Evolutionary conservation across 2,797 vertebrate species (phyloP), one percentile per base, ranked within the genome.

Genomic region (Propithecus perrieri): DNA sequence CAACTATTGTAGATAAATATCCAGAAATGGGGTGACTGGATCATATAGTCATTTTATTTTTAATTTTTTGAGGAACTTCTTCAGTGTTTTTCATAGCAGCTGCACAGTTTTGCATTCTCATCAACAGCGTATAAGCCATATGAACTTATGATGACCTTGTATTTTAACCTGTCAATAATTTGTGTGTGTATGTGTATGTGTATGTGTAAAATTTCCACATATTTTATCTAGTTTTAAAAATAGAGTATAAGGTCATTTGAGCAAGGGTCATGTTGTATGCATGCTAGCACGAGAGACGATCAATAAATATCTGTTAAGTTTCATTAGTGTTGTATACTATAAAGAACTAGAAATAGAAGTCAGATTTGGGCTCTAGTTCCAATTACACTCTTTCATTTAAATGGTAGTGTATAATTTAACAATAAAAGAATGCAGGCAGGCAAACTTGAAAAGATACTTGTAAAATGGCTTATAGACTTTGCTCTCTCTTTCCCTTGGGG

Each of bases 131-230:
- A 12, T 15, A 55, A 89, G 3, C 2, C 35, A 41, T 65, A 61
- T 0, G 1, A 4, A 48, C 6, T 95, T 89, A 35, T 7, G 22
- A 72, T 26, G 61, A 59, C 4, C 2, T 55, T 88, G 2, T 50
- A 89, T 93, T 85, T 92, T 83, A 75, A n/a, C 17, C 14, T 96
- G 48, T 92, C 38, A 46, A 61, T 55, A 86, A 50, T 2, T 10
- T 28, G 0, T 30, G 0, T 79, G 33, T 46, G 17, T 33, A 0
- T 22, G 26, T n/a, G 17, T 33, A 0, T 22, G 26, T n/a, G 33
- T 50, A 2, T 46, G 3, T 79, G 1, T 61, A 76, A 35, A 46
- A 41, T 53, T 75, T 69, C 35, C 41, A 89, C 22, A 41, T 12
- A 35, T 76, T 50, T 69, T 57, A 50, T 67, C 20, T 50, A 71